These are phyloP conservation scores for Anomalospiza imberbis DNA, from an alignment of 2,797 vertebrate species.

Conservation along the genomic window DNA sequence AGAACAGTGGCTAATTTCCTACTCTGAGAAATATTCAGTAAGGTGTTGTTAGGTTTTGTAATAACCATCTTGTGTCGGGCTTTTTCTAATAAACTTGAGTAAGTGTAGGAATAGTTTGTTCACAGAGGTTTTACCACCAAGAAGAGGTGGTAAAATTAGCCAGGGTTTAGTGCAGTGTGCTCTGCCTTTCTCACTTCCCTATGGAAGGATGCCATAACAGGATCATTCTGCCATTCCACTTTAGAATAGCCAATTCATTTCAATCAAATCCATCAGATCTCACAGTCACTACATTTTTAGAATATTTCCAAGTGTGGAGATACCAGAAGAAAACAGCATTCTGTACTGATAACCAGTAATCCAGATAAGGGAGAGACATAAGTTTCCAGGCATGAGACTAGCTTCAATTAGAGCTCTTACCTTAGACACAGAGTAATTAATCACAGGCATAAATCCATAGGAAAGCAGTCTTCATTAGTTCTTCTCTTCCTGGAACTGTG, in stretches of 20 bases:
- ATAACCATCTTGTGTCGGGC: neutral
- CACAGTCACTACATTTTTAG: neutral
- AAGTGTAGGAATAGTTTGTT: neutral
- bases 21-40: neutral
- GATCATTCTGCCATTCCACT: neutral
- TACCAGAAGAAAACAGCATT: neutral
- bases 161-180: neutral
- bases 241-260: neutral
- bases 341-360: neutral
- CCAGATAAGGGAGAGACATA: neutral
- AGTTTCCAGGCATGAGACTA: conserved; percentile 1
- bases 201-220: rapidly evolving
- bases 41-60: neutral
- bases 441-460: conserved; percentile 5
- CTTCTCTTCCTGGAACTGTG: neutral
- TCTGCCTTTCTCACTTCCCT: neutral
- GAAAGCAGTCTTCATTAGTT: neutral
- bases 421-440: conserved; percentile 5
- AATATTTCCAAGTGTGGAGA: neutral
- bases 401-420: neutral
- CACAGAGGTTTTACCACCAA: neutral
- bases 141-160: neutral
- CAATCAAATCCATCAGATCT: neutral
- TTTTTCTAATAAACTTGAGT: neutral
- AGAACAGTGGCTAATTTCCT: neutral